A percentile compares a stretch with the other conserved stretches of the same genome.
phyloP scores from a whole-genome alignment of 2,888 invertebrate genomes.

The Hypomecis punctinalis region DNA sequence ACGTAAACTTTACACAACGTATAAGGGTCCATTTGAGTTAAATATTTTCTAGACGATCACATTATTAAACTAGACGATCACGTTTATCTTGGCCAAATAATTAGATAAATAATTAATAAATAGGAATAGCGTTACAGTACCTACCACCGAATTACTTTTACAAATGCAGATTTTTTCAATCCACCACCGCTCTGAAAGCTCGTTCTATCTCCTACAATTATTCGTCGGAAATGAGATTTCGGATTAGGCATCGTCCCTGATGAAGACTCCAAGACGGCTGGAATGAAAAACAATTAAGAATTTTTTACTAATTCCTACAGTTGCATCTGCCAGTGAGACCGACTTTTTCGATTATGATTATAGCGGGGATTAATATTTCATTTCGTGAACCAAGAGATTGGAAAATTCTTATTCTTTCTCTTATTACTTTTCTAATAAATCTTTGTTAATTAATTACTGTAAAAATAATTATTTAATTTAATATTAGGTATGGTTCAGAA shows the following conservation, averaged over 20 bases:
- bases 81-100: too few relatives aligned
- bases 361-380: constrained; percentile 29
- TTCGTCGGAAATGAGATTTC: constrained; percentile 76
- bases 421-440: neutral
- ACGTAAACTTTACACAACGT: too few relatives aligned
- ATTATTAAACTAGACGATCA: too few relatives aligned
- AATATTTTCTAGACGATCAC: too few relatives aligned
- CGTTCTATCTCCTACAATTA: constrained; percentile 70
- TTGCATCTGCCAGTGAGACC: constrained; percentile 27
- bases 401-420: neutral
- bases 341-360: constrained; percentile 23
- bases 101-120: too few relatives aligned
- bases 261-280: constrained; percentile 64
- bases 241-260: constrained; percentile 68
- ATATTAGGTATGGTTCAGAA: too few relatives aligned
- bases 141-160: constrained; percentile 5
- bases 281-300: constrained; percentile 68
- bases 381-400: constrained; percentile 15
- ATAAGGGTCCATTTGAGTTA: too few relatives aligned
- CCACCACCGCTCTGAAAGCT: constrained; percentile 18
- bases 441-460: neutral
- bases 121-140: too few relatives aligned
- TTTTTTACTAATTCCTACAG: constrained; percentile 54
- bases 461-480: neutral
- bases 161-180: constrained; percentile 23